These are phyloP conservation scores for Potorous gilbertii DNA, from an alignment of 2,797 vertebrate genomes.

Conservation along the genomic window DNA sequence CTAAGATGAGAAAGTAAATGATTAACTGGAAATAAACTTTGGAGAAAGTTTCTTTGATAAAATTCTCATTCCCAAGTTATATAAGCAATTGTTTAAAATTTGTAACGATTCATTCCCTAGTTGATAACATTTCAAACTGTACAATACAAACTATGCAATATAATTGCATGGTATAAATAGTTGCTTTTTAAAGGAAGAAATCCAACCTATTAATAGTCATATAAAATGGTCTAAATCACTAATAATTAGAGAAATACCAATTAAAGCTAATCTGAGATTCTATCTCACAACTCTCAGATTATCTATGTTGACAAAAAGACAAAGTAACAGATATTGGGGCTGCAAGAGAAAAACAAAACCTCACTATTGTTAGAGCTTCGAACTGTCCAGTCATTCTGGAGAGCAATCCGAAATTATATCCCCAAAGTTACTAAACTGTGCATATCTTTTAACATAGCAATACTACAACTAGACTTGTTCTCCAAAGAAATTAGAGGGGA, in stretches of 20 bases:
- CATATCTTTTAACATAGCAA: neutral
- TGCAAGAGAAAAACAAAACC: neutral
- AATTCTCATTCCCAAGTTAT: neutral
- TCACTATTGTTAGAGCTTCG: neutral
- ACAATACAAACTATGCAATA: neutral
- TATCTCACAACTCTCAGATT: neutral
- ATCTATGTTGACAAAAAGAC: neutral
- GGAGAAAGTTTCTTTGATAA: neutral
- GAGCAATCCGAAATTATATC: neutral
- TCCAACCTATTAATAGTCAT: neutral
- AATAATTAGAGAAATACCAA: neutral
- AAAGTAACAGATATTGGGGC: neutral
- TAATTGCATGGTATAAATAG: neutral
- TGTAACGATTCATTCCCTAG: neutral
- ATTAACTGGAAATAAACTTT: neutral
- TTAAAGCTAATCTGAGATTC: neutral
- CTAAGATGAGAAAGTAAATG: neutral
- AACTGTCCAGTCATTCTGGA: neutral
- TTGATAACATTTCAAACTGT: neutral
- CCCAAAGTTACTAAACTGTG: neutral
- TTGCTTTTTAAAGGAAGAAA: neutral
- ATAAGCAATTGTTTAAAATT: neutral
- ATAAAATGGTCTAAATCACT: neutral
- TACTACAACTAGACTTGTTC: neutral
- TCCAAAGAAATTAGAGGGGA: neutral